phyloP scores from a whole-genome alignment of 2,113 vertebrate species.

The Elgaria multicarinata region DNA sequence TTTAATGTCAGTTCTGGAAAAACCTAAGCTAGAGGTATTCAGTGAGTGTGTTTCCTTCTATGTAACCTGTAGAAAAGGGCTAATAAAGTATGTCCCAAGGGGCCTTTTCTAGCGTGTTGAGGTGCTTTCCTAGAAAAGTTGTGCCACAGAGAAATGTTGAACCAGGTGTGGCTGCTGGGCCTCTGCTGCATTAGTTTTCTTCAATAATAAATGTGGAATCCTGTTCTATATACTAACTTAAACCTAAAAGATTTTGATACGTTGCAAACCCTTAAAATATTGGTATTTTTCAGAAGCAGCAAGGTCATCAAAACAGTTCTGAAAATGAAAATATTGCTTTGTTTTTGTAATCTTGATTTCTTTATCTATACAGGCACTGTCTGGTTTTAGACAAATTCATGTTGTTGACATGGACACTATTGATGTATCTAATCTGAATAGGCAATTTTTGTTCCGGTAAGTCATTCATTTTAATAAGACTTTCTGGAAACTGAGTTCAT shows the following conservation, averaged over 20 bases:
- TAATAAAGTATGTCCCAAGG: neutral
- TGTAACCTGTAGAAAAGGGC: neutral
- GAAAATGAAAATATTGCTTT: neutral
- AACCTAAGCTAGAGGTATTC: neutral
- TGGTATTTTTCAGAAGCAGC: neutral
- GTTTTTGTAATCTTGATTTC: constrained; percentile 7
- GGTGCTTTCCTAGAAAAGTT: neutral
- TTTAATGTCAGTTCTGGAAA: neutral
- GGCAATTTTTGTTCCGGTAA: constrained; percentile 97
- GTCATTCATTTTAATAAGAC: constrained; percentile 51
- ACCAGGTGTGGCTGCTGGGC: no score
- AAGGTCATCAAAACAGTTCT: neutral
- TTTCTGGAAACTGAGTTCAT: neutral
- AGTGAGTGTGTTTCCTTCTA: neutral
- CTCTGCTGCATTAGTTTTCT: neutral
- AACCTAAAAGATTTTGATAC: neutral
- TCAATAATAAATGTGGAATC: neutral
- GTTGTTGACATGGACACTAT: constrained; percentile 99
- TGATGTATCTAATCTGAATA: constrained; percentile 95
- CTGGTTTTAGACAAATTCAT: constrained; percentile 95
- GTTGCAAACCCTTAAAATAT: neutral
- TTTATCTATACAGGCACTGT: constrained; percentile 85
- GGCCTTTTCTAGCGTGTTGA: neutral
- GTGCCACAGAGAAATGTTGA: neutral
- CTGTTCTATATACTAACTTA: neutral